Percentiles rank a stretch among this genome's conserved stretches.
These are phyloP conservation scores for Hippopotamus amphibius DNA, from an alignment of 2,113 vertebrate species.

Conservation along the genomic window DNA sequence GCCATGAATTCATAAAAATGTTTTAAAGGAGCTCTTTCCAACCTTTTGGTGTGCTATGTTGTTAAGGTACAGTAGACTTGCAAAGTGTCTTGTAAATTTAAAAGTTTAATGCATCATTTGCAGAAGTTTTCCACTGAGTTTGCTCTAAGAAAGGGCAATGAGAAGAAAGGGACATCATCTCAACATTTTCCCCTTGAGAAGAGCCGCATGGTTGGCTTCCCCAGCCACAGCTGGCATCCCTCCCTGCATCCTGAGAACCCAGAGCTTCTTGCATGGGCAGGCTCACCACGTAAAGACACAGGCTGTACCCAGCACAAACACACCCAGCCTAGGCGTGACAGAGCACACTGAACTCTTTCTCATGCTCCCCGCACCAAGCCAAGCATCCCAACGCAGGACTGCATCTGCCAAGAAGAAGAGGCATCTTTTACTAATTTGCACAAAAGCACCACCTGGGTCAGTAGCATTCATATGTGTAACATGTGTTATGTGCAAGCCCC, in stretches of 20 bases:
- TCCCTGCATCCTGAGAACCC: neutral
- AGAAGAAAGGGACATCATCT: conserved; percentile 47
- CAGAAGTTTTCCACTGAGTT: conserved; percentile 76
- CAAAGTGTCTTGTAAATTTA: conserved; percentile 75
- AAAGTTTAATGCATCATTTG: conserved; percentile 78
- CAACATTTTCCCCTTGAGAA: conserved; percentile 25
- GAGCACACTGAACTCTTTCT: neutral
- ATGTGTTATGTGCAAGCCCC: neutral
- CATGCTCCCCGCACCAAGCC: neutral
- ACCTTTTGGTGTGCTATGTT: conserved; percentile 73
- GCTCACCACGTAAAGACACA: neutral
- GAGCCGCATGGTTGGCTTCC: neutral
- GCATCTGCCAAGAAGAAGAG: neutral
- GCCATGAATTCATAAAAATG: conserved; percentile 77
- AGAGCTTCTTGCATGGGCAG: neutral
- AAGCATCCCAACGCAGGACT: neutral
- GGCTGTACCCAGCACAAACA: neutral
- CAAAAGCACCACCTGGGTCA: neutral
- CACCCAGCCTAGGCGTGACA: neutral
- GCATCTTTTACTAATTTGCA: neutral
- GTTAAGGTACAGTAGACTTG: conserved; percentile 75
- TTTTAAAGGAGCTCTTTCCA: conserved; percentile 65
- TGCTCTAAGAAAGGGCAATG: conserved; percentile 63
- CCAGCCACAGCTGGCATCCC: neutral
- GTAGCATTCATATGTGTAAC: neutral